A percentile compares a stretch with the other conserved stretches of the same genome.
phyloP scores from a whole-genome alignment of 1,140 invertebrate genomes.

The Tenebrio molitor region DNA sequence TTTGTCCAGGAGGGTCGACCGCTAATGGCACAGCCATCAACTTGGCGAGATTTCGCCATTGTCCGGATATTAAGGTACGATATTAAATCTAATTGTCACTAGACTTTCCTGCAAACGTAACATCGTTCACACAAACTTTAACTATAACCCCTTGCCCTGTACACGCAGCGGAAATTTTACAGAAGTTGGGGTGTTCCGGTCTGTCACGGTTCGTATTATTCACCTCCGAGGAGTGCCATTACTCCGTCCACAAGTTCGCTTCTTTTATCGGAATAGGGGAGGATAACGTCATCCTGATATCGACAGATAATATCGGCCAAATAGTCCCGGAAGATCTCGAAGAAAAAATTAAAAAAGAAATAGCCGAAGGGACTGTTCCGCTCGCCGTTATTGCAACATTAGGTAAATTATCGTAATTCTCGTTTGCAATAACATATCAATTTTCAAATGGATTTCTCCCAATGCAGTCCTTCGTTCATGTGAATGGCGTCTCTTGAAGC shows the following conservation, averaged over 20 bases:
- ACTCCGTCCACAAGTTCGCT: constrained; percentile 75
- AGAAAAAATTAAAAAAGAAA: constrained; percentile 67
- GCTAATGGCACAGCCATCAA: constrained; percentile 79
- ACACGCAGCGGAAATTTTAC: constrained; percentile 18
- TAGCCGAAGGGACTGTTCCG: constrained; percentile 67
- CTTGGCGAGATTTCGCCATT: constrained; percentile 72
- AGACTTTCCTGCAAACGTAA: constrained; percentile 3
- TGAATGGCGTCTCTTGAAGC: not conserved
- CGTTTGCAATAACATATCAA: constrained; percentile 29
- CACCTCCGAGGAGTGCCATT: constrained; percentile 77
- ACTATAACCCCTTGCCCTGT: not conserved
- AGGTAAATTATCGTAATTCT: constrained; percentile 66
- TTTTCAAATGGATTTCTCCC: constrained; percentile 14
- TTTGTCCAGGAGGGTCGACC: constrained; percentile 81
- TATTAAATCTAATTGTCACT: constrained; percentile 30
- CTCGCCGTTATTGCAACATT: constrained; percentile 76
- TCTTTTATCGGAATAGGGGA: constrained; percentile 68
- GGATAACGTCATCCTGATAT: constrained; percentile 63
- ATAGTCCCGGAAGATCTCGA: constrained; percentile 72
- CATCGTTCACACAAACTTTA: not conserved
- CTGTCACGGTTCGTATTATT: constrained; percentile 66
- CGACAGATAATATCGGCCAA: constrained; percentile 68
- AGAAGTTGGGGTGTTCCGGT: constrained; percentile 62
- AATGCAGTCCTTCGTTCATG: not conserved
- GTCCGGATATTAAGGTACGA: constrained; percentile 72